A percentile compares a stretch with the other conserved stretches of the same genome.
These are phyloP conservation scores for Xylota segnis DNA, from an alignment of 2,888 invertebrate genomes.

Conservation along the genomic window DNA sequence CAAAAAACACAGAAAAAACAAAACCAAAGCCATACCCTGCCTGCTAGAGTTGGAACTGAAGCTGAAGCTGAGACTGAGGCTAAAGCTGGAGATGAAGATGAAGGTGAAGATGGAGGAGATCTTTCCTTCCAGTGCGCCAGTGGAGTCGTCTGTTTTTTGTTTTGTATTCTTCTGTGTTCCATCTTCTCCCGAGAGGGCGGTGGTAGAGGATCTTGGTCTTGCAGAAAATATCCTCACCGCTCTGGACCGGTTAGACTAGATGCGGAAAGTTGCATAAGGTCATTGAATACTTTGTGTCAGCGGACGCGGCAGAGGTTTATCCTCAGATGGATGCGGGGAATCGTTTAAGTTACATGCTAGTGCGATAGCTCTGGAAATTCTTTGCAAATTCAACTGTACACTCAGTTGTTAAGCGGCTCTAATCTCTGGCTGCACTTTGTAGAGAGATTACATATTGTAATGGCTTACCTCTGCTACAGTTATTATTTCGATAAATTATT, in stretches of 20 bases:
- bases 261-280: slow-evolving; percentile 70
- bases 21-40: too few relatives aligned
- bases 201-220: slow-evolving; percentile 9
- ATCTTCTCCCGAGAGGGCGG: not conserved
- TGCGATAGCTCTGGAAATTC: not conserved
- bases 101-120: slow-evolving; percentile 8
- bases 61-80: too few relatives aligned
- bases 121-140: slow-evolving; percentile 1
- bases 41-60: not conserved
- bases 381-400: not conserved
- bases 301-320: slow-evolving; percentile 27
- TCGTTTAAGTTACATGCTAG: slow-evolving; percentile 10
- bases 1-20: not conserved
- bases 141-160: not conserved
- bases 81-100: slow-evolving; percentile 11
- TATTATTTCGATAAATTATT: too few relatives aligned
- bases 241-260: slow-evolving; percentile 74
- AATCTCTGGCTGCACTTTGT: not conserved
- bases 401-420: not conserved
- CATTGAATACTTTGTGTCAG: slow-evolving; percentile 67
- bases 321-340: slow-evolving; percentile 25
- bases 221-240: slow-evolving; percentile 56
- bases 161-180: not conserved
- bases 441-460: too few relatives aligned
- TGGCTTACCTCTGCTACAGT: too few relatives aligned